phyloP scores from a whole-genome alignment of 2,888 invertebrate genomes.

The Siphlonurus alternatus region DNA sequence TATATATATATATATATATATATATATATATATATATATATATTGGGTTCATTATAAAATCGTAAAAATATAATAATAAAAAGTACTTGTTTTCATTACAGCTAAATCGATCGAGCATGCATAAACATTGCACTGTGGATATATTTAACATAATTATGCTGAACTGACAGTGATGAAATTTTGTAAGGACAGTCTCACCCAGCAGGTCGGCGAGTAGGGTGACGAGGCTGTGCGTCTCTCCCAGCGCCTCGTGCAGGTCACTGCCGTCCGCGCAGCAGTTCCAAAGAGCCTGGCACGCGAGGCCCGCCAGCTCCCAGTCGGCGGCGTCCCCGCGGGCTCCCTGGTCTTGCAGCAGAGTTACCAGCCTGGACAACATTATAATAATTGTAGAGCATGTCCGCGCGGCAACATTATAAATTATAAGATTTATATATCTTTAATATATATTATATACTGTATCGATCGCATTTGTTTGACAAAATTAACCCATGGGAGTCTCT shows the following conservation, averaged over 20 bases:
- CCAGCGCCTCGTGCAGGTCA: slow-evolving; percentile 30
- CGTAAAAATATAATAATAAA: no score
- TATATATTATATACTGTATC: slow-evolving; percentile 5
- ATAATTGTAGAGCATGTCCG: no score
- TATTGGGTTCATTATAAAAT: no score
- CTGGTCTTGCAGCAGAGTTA: slow-evolving; percentile 37
- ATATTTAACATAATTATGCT: no score
- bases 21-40: no score
- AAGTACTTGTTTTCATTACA: no score
- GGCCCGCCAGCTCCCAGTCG: slow-evolving; percentile 50
- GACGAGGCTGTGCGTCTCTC: slow-evolving; percentile 35
- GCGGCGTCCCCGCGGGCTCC: slow-evolving; percentile 39
- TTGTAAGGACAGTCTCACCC: slow-evolving; percentile 27
- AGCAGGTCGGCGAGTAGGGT: slow-evolving; percentile 35
- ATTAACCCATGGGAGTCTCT: no score
- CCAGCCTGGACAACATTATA: slow-evolving; percentile 22
- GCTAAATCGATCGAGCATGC: no score
- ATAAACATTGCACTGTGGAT: no score
- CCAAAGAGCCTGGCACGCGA: slow-evolving; percentile 60
- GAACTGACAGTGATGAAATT: no score
- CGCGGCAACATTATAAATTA: no score
- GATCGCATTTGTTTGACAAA: background rate
- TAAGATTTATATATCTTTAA: slow-evolving; percentile 24
- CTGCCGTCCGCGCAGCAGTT: slow-evolving; percentile 42
- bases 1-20: no score